These are phyloP conservation scores for Sebastes vulpes DNA, from an alignment of 2,797 vertebrate species.

Conservation along the genomic window DNA sequence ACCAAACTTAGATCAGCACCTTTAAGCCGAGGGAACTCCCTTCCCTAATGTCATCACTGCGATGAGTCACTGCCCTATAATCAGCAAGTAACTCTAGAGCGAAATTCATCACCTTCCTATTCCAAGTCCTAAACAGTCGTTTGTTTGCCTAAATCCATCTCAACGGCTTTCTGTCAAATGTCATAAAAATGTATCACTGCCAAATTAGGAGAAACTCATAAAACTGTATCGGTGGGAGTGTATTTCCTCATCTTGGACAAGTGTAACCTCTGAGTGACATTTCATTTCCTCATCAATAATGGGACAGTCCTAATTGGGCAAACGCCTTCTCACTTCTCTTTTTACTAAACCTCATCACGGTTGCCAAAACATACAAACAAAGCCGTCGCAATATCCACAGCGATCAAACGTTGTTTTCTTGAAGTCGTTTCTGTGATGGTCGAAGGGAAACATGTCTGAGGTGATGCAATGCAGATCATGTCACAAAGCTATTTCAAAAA, in stretches of 20 bases:
- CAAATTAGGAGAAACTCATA: not conserved
- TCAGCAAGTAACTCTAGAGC: too few relatives aligned
- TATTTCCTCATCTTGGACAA: constrained; percentile 32
- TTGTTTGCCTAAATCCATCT: not conserved
- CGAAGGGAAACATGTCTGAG: not conserved
- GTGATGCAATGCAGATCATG: constrained; percentile 28
- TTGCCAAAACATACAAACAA: constrained; percentile 1
- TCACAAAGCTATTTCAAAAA: constrained; percentile 19
- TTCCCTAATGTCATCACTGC: not conserved
- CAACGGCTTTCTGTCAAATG: not conserved
- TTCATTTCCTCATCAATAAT: not conserved
- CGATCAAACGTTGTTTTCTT: not conserved
- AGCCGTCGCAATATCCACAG: not conserved
- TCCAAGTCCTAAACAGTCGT: not conserved
- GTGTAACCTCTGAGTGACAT: not conserved
- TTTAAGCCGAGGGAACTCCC: not conserved
- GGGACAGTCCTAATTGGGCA: not conserved
- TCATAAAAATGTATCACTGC: not conserved
- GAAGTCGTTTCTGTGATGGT: not conserved
- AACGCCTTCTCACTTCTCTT: not conserved
- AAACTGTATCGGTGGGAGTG: not conserved
- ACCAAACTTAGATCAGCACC: not conserved
- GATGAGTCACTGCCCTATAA: not conserved
- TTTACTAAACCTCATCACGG: not conserved
- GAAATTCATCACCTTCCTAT: not conserved